Evolutionary conservation across 2,797 vertebrate species (phyloP).

Genomic region (Phrynocephalus guinanensis): DNA sequence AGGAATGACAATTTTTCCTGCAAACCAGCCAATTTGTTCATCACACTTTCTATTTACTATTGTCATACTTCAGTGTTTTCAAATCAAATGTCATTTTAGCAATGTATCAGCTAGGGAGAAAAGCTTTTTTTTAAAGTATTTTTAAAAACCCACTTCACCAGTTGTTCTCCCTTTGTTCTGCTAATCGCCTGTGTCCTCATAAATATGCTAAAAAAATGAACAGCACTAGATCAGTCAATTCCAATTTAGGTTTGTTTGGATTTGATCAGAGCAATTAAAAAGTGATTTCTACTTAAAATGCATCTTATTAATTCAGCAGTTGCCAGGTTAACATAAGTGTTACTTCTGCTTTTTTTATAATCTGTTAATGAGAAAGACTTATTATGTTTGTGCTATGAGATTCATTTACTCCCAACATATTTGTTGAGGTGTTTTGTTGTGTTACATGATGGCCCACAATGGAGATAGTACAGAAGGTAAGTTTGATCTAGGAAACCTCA

Average conservation of each 20-base stretch:
- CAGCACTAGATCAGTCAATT: constrained; percentile 66
- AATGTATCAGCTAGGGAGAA: constrained; percentile 58
- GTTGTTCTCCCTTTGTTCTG: constrained; percentile 67
- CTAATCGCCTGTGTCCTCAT: constrained; percentile 74
- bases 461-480: constrained; percentile 53
- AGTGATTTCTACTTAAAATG: constrained; percentile 70
- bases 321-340: constrained; percentile 54
- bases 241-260: constrained; percentile 70
- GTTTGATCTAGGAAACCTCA: constrained; percentile 22
- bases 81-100: constrained; percentile 69
- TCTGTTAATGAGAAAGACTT: no score
- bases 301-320: constrained; percentile 66
- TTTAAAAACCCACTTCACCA: constrained; percentile 62
- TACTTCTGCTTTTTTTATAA: constrained; percentile 60
- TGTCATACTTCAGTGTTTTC: constrained; percentile 61
- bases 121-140: not conserved
- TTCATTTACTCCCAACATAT: constrained; percentile 44
- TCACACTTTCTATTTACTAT: constrained; percentile 48
- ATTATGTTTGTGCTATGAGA: constrained; percentile 52
- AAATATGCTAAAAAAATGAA: constrained; percentile 71
- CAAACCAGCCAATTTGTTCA: not conserved
- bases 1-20: not conserved
- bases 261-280: constrained; percentile 75
- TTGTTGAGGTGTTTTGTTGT: constrained; percentile 10
- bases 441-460: constrained; percentile 43